Conservation (phyloP, 2,888 invertebrate species). For the Cactoblastis cactorum region DNA sequence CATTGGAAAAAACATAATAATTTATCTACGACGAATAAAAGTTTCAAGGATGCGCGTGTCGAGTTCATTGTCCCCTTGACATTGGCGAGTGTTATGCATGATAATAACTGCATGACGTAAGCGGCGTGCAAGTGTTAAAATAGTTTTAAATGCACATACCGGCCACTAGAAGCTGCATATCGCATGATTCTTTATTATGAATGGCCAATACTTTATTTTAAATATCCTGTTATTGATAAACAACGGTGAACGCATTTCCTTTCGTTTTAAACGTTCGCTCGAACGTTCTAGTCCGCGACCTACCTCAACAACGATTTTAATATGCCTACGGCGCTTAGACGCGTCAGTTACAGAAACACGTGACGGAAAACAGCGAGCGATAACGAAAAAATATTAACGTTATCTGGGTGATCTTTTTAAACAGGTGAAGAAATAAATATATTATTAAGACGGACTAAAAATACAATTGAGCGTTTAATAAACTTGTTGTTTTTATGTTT, state of each 20-base stretch:
- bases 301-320: constrained; percentile 8
- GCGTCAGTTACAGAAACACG: not conserved
- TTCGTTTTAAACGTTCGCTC: not conserved
- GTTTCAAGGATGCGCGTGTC: constrained; percentile 59
- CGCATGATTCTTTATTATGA: constrained; percentile 15
- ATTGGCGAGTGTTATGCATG: constrained; percentile 52
- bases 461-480: not conserved
- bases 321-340: not conserved
- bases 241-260: not conserved
- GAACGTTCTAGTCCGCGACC: constrained; percentile 14
- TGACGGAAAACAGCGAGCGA: not conserved
- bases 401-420: not conserved
- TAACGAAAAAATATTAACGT: not conserved
- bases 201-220: constrained; percentile 19
- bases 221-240: constrained; percentile 12
- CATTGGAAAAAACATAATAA: constrained; percentile 38
- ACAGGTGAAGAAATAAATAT: not conserved
- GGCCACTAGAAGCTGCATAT: constrained; percentile 19
- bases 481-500: not conserved
- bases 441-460: not conserved
- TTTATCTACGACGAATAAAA: constrained; percentile 55
- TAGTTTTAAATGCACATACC: constrained; percentile 22
- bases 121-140: constrained; percentile 21
- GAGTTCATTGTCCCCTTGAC: constrained; percentile 68
- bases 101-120: constrained; percentile 53